Percentiles rank a stretch among this genome's conserved stretches.
Conservation (phyloP, 1,140 invertebrate species). For the Sminthurides bifidus region DNA sequence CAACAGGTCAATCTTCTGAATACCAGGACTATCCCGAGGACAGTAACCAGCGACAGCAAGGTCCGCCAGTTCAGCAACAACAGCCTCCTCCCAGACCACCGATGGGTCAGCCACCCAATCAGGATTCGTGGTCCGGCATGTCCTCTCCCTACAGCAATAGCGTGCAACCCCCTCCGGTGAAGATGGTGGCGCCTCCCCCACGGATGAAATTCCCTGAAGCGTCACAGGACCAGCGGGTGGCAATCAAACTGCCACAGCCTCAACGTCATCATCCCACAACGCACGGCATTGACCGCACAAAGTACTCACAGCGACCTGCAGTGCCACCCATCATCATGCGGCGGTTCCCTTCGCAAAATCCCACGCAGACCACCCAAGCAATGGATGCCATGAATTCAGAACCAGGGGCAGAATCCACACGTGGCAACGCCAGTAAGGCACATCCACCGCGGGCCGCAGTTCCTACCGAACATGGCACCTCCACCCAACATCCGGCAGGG, state of each 20-base stretch:
- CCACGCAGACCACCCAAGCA: conserved; percentile 5
- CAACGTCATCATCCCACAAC: conserved; percentile 7
- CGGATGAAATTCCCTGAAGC: conserved; percentile 14
- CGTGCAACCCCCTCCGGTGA: too few species aligned
- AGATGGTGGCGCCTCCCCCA: too few species aligned
- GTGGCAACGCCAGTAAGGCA: background rate
- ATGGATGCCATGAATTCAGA: too few species aligned
- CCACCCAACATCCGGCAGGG: background rate
- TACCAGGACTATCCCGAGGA: too few species aligned
- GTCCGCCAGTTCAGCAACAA: too few species aligned
- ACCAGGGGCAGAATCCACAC: background rate
- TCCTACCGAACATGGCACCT: background rate
- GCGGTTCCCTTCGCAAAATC: conserved; percentile 14
- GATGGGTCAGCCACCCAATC: conserved; percentile 6
- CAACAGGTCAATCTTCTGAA: too few species aligned
- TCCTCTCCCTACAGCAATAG: background rate
- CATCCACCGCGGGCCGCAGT: background rate
- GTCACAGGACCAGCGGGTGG: background rate
- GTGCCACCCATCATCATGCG: conserved; percentile 28
- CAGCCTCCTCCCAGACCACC: too few species aligned
- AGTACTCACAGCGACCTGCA: conserved; percentile 20
- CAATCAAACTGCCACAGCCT: background rate
- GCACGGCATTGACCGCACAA: conserved; percentile 19
- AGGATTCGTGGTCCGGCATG: too few species aligned
- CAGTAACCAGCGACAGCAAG: too few species aligned